These are phyloP conservation scores for Gobius niger DNA, from an alignment of 2,113 vertebrate genomes.

Conservation along the genomic window DNA sequence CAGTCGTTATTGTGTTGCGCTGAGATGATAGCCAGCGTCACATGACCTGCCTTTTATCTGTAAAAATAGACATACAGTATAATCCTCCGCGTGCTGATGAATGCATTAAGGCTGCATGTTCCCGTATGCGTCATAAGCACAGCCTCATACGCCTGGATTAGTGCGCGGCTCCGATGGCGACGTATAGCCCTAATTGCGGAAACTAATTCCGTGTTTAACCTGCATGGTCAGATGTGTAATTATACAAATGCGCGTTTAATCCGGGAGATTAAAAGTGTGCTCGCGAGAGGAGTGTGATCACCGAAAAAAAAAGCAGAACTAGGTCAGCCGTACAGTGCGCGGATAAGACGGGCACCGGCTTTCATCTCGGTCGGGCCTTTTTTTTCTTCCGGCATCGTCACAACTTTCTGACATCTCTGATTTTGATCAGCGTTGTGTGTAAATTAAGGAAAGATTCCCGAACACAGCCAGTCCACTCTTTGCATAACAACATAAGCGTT, in stretches of 20 bases:
- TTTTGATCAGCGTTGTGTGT: no score
- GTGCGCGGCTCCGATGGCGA: neutral
- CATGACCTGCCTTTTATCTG: neutral
- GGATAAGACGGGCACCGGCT: constrained; percentile 2
- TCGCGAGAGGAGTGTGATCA: neutral
- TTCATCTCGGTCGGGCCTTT: constrained; percentile 27
- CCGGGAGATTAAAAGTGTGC: constrained; percentile 28
- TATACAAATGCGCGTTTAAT: constrained; percentile 54
- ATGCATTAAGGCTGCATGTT: constrained; percentile 14
- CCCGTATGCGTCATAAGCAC: constrained; percentile 7
- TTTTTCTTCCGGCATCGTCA: constrained; percentile 23
- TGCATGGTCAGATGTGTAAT: constrained; percentile 34
- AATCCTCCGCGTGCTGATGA: constrained; percentile 17
- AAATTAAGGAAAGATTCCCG: no score
- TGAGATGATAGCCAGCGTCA: neutral
- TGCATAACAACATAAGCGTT: no score
- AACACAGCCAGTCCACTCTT: no score
- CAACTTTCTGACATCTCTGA: constrained; percentile 44
- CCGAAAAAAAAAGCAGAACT: constrained; percentile 9
- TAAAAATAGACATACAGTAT: constrained; percentile 5
- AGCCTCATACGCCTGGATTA: constrained; percentile 14
- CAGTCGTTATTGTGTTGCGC: constrained; percentile 1
- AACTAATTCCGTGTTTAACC: constrained; percentile 37
- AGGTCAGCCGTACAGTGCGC: constrained; percentile 21
- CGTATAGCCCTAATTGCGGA: constrained; percentile 23